Conservation (phyloP, 2,113 vertebrate species). For the Bubalus kerabau region DNA sequence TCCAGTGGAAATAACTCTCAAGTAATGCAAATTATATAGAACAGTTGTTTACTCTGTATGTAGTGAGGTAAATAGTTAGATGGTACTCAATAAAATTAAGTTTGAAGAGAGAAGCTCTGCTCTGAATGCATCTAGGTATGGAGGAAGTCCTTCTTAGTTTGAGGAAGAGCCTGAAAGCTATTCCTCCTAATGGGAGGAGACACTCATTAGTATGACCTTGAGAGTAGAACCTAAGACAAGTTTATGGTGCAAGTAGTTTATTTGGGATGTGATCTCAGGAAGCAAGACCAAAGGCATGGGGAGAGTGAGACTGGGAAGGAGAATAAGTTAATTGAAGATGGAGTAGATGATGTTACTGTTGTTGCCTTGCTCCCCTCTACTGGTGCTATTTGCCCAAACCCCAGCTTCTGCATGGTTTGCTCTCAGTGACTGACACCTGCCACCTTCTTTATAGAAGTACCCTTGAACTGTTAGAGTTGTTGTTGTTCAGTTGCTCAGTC, state of each 20-base stretch:
- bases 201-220: not conserved
- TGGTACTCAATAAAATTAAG: not conserved
- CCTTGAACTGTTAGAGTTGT: not conserved
- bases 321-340: not conserved
- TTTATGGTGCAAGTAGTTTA: not conserved
- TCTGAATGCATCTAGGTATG: not conserved
- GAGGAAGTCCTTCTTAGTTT: not conserved
- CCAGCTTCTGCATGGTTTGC: not conserved
- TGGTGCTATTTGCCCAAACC: not conserved
- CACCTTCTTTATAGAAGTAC: not conserved
- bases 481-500: not conserved
- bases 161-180: not conserved
- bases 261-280: not conserved
- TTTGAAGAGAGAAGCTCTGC: not conserved
- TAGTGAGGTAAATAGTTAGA: not conserved
- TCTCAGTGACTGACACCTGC: not conserved
- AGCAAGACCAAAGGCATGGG: not conserved
- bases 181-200: not conserved
- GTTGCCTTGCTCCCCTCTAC: not conserved
- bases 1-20: conserved; percentile 6
- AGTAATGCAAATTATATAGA: not conserved
- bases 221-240: not conserved
- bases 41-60: not conserved
- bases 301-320: not conserved
- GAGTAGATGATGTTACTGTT: not conserved